A percentile compares a stretch with the other conserved stretches of the same genome.
Conservation (phyloP, 2,797 vertebrate species). For the Chiloscyllium punctatum region DNA sequence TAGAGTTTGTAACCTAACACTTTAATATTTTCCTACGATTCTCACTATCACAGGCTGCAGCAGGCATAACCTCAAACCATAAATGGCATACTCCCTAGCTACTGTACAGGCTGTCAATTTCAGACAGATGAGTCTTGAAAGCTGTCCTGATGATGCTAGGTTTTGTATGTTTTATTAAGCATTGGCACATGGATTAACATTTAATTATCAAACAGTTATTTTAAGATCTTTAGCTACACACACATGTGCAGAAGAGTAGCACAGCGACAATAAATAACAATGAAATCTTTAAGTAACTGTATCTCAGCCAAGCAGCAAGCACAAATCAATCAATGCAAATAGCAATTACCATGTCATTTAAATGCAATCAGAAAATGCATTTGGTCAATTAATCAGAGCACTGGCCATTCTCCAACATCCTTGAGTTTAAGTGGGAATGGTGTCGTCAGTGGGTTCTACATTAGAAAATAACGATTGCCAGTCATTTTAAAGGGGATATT, state of each 20-base stretch:
- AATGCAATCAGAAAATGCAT: conserved; percentile 6
- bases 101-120: background rate
- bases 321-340: background rate
- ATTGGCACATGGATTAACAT: background rate
- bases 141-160: background rate
- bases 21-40: background rate
- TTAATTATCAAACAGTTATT: background rate
- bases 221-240: background rate
- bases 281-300: background rate
- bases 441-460: background rate
- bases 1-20: too few relatives aligned
- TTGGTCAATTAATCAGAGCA: background rate
- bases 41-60: background rate
- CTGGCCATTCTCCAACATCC: background rate
- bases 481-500: background rate
- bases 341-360: background rate
- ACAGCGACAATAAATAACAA: background rate
- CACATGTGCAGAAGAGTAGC: background rate
- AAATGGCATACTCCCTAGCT: background rate
- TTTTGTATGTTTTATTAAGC: background rate
- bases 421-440: background rate
- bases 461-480: background rate
- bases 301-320: background rate
- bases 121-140: background rate
- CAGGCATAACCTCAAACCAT: background rate